Evolutionary conservation across 2,888 invertebrate genomes (phyloP).

Genomic region (Trachelus stipa): DNA sequence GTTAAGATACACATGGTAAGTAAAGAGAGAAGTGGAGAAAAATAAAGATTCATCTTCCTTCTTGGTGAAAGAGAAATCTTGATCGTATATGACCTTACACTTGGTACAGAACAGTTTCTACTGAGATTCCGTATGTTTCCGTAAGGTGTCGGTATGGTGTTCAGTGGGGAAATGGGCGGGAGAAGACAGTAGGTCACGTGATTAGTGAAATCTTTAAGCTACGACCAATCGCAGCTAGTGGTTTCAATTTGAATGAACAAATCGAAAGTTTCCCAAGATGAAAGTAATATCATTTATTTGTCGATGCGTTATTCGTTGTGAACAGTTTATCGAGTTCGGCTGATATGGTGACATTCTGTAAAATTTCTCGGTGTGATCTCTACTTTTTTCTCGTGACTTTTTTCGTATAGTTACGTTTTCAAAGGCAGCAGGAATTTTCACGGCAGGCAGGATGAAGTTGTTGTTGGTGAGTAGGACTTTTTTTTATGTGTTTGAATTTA

Average conservation of each 20-base stretch:
- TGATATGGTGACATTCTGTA: neutral
- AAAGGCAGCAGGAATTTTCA: neutral
- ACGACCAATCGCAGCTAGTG: slow-evolving; percentile 10
- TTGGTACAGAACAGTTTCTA: neutral
- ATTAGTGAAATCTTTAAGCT: neutral
- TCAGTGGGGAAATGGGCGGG: neutral
- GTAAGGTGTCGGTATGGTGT: neutral
- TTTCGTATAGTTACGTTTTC: neutral
- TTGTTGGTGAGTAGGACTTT: neutral
- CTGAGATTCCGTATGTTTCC: neutral
- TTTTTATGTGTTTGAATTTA: too few species aligned
- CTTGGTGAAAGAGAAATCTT: neutral
- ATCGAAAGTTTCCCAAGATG: slow-evolving; percentile 14
- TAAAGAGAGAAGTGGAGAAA: slow-evolving; percentile 13
- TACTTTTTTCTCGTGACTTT: neutral
- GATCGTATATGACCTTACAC: neutral
- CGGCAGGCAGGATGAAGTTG: neutral
- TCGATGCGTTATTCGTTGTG: neutral
- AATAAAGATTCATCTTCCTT: slow-evolving; percentile 6
- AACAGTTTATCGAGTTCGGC: neutral
- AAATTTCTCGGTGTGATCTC: neutral
- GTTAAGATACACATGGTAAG: slow-evolving; percentile 19
- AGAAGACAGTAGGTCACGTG: neutral
- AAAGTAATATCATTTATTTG: neutral
- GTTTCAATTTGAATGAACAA: slow-evolving; percentile 16